Conservation (phyloP, 2,888 invertebrate species). For the Tetranychus piercei region DNA sequence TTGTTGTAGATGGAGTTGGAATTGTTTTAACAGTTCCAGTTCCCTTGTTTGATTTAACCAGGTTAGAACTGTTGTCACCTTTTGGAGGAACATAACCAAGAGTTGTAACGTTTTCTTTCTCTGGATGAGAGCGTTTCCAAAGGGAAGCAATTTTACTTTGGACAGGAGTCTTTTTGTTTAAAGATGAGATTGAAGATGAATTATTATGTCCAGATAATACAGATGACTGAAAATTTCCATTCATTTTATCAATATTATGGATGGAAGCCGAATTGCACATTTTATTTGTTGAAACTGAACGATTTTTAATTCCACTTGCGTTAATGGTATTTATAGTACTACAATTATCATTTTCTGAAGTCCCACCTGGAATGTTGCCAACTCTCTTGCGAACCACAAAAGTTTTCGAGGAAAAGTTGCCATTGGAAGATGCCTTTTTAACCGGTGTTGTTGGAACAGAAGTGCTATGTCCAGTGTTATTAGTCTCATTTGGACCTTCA, state of each 20-base stretch:
- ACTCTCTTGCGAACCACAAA: not conserved
- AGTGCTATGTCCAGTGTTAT: not conserved
- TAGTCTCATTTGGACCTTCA: not conserved
- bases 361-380: not conserved
- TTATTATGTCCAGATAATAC: not conserved
- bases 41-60: conserved; percentile 27
- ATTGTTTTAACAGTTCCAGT: not conserved
- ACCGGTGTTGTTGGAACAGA: not conserved
- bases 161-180: not conserved
- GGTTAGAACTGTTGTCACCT: not conserved
- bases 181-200: not conserved
- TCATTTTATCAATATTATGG: not conserved
- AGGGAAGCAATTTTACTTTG: conserved; percentile 55
- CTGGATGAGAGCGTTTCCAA: conserved; percentile 43
- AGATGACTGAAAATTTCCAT: not conserved
- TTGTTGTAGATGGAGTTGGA: not conserved
- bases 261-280: not conserved
- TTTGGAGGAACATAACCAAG: not conserved
- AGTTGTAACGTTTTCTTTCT: conserved; percentile 33
- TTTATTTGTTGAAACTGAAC: not conserved
- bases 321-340: not conserved
- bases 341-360: not conserved
- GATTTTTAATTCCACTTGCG: not conserved
- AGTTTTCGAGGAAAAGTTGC: not conserved
- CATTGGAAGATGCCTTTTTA: not conserved